Evolutionary conservation across 2,797 vertebrate species (phyloP), one percentile per base, ranked within the genome.

Genomic region (Acridotheres tristis): DNA sequence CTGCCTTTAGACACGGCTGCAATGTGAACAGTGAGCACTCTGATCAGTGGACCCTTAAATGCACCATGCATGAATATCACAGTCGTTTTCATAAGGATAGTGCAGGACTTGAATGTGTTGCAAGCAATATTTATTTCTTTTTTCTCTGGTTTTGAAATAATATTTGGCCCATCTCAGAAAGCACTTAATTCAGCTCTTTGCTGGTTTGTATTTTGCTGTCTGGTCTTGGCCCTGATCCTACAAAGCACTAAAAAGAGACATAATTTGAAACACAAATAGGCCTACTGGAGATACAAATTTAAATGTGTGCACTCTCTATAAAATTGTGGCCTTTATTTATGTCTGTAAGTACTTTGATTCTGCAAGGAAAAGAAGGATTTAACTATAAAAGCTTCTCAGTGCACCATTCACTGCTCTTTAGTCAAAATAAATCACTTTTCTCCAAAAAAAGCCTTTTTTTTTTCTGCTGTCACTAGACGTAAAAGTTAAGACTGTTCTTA

Each of bases 41-140:
- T 19, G n/a, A 13, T 50, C 32, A 3, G 8, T 16, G 38, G 17
- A 30, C 21, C 17, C 19, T 77, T 76, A 40, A 67, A 23, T 72
- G 11, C 42, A 29, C 47, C 8, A 0, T 20, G 16, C 2, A 0
- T 3, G 32, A 58, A 26, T 21, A 10, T 67, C 18, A 3, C 5
- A 22, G 34, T 21, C 1, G 4, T 66, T 83, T 77, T 79, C 11
- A 1, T 53, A 15, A 79, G 23, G 25, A 11, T 6, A 25, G 11
- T 11, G 7, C 29, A 11, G 27, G 47, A 27, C 22, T 74, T 54
- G 42, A n/a, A 34, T 34, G 13, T 62, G 8, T 78, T 77, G 16
- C 43, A 57, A 72, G 11, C 38, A 48, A 27, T 68, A 11, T 1
- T 36, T 48, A 21, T 20, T 65, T 53, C 1, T 42, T 83, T 68